These are phyloP conservation scores for Ophioderma brevispina DNA, from an alignment of 35 echinoderm and acorn worm species.

Conservation along the genomic window DNA sequence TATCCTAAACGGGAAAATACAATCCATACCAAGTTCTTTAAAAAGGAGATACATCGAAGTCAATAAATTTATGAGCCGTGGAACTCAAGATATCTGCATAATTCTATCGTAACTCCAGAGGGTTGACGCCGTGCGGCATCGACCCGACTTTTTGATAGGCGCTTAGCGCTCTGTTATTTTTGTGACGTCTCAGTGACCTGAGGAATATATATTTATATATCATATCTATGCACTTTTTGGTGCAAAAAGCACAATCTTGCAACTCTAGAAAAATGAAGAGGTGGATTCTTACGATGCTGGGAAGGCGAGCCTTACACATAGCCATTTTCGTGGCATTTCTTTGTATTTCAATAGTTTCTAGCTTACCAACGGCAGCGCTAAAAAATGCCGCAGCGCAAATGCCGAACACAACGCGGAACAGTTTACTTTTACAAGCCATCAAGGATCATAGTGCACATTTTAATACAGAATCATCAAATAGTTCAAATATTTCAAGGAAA, in stretches of 20 bases:
- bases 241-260: not conserved
- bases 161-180: not conserved
- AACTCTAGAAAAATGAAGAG: not conserved
- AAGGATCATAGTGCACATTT: conserved; percentile 10
- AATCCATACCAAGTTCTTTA: too few relatives aligned
- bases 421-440: not conserved
- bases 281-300: not conserved
- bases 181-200: not conserved
- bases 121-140: not conserved
- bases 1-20: too few relatives aligned
- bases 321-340: not conserved
- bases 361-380: not conserved
- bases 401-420: not conserved
- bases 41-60: too few relatives aligned
- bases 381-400: not conserved
- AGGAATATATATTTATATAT: conserved; percentile 5
- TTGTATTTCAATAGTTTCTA: not conserved
- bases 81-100: too few relatives aligned
- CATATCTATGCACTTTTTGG: not conserved
- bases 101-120: too few relatives aligned
- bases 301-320: not conserved
- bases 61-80: too few relatives aligned
- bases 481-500: not conserved
- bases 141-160: not conserved
- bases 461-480: not conserved